Evolutionary conservation across 2,113 vertebrate genomes (phyloP).

Genomic region (Dasypus novemcinctus): DNA sequence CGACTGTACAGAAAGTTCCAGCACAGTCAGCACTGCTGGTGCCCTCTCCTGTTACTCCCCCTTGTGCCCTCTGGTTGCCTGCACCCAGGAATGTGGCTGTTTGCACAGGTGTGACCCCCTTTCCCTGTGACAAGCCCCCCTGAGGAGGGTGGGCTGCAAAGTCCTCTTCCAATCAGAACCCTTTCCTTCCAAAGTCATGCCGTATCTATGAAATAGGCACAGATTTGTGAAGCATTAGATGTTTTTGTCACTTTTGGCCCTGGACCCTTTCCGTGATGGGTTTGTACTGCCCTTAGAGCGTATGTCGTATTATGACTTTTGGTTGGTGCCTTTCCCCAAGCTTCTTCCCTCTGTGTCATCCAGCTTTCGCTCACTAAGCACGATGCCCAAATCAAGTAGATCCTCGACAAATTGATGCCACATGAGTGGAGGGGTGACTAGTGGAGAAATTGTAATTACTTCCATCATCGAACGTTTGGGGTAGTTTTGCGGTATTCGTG

Average conservation of each 20-base stretch:
- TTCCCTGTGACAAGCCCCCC: not conserved
- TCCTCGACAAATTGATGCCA: not conserved
- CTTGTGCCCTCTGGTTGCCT: not conserved
- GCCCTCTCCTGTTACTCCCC: no score
- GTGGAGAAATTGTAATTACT: not conserved
- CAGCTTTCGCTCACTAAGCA: not conserved
- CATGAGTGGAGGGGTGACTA: not conserved
- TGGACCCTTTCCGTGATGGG: not conserved
- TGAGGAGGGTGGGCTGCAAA: not conserved
- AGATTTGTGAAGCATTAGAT: not conserved
- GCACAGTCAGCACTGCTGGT: no score
- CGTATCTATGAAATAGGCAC: not conserved
- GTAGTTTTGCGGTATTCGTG: no score
- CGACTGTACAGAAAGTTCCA: no score
- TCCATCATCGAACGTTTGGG: not conserved
- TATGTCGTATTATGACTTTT: not conserved
- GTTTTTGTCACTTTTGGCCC: not conserved
- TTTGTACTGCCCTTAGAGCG: not conserved
- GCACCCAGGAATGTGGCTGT: rapidly evolving
- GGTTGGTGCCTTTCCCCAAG: not conserved
- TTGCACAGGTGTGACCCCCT: not conserved
- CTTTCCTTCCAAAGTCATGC: not conserved
- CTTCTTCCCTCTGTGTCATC: not conserved
- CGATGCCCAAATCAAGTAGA: not conserved
- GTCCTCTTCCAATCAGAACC: not conserved